Evolutionary conservation across 2,888 invertebrate species (phyloP).

Genomic region (Athalia circularis): DNA sequence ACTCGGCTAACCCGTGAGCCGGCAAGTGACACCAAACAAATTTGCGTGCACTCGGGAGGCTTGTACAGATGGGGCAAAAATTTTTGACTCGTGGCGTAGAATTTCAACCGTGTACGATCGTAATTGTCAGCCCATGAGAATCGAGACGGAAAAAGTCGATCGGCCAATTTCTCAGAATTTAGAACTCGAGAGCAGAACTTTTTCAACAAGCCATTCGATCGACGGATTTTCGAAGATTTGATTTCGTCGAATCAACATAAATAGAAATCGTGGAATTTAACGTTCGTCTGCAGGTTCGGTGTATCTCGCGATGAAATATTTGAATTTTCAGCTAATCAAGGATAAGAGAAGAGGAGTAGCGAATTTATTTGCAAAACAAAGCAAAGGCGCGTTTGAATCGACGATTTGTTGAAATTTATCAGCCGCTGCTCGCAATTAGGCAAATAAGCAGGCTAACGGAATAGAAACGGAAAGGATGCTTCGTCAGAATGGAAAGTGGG

Average conservation of each 20-base stretch:
- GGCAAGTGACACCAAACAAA: conserved; percentile 73
- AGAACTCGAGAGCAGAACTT: background rate
- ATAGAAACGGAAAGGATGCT: conserved; percentile 52
- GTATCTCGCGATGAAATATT: background rate
- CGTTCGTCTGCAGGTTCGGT: background rate
- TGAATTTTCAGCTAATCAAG: conserved; percentile 37
- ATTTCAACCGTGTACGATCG: background rate
- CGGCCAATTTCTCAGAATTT: too few relatives aligned
- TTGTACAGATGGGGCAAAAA: conserved; percentile 38
- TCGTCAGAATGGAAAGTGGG: conserved; percentile 63
- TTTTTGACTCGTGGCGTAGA: background rate
- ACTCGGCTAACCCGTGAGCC: conserved; percentile 57
- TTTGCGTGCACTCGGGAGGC: conserved; percentile 59
- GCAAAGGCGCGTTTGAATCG: conserved; percentile 49
- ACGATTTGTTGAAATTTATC: conserved; percentile 71
- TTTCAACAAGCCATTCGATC: background rate
- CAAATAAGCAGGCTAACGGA: conserved; percentile 71
- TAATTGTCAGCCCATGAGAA: too few relatives aligned
- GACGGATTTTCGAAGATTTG: background rate
- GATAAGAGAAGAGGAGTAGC: conserved; percentile 26
- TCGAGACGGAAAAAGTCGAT: background rate
- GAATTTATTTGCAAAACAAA: conserved; percentile 60
- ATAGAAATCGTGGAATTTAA: background rate
- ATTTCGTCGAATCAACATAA: background rate
- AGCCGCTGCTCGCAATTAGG: conserved; percentile 69